These are phyloP conservation scores for Adelphocoris suturalis DNA, from an alignment of 2,888 invertebrate genomes.

Conservation along the genomic window DNA sequence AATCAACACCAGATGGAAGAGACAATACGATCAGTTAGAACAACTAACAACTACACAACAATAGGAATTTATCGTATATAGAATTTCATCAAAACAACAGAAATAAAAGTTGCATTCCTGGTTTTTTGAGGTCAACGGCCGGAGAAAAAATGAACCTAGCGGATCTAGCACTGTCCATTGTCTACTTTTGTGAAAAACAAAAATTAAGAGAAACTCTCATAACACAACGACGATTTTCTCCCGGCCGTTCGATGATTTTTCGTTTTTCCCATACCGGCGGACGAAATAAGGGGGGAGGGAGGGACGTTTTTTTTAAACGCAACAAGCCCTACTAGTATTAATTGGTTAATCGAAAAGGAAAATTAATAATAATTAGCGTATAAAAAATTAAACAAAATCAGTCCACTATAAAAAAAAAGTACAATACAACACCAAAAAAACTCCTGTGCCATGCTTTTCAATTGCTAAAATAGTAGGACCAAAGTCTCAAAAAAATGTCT, in stretches of 20 bases:
- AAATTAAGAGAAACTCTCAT: constrained; percentile 65
- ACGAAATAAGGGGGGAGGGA: constrained; percentile 19
- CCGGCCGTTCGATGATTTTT: constrained; percentile 72
- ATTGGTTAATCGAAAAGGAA: constrained; percentile 63
- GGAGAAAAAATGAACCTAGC: constrained; percentile 72
- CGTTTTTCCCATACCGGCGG: constrained; percentile 45
- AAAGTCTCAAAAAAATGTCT: constrained; percentile 73
- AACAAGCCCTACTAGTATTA: constrained; percentile 51
- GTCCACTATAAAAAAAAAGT: constrained; percentile 69
- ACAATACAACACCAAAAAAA: constrained; percentile 74
- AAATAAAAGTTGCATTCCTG: constrained; percentile 57
- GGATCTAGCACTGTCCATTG: constrained; percentile 75
- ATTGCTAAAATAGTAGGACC: constrained; percentile 71
- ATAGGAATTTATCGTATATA: constrained; percentile 33
- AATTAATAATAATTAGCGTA: constrained; percentile 65
- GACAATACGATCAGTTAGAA: constrained; percentile 62
- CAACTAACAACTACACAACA: constrained; percentile 54
- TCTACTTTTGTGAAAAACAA: constrained; percentile 71
- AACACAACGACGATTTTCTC: constrained; percentile 71
- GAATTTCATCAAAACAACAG: constrained; percentile 28
- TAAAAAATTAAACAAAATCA: constrained; percentile 70
- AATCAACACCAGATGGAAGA: constrained; percentile 63
- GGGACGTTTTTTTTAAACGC: constrained; percentile 61
- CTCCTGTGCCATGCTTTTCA: constrained; percentile 75
- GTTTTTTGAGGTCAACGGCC: constrained; percentile 73